A percentile compares a stretch with the other conserved stretches of the same genome.
phyloP scores from a whole-genome alignment of 2,113 vertebrate species.

The Hemichromis elongatus region DNA sequence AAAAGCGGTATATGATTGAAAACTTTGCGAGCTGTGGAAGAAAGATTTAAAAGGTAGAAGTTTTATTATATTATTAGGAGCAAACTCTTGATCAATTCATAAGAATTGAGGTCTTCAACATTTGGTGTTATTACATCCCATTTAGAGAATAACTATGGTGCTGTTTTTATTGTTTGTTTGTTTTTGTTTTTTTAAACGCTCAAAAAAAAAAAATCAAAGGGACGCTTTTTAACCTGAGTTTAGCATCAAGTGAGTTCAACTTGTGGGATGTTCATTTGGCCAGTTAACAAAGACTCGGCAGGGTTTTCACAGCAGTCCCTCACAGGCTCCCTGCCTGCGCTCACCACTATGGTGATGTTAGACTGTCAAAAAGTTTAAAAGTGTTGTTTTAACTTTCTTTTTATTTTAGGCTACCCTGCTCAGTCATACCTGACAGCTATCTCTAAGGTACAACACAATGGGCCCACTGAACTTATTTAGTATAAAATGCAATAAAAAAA shows the following conservation, averaged over 20 bases:
- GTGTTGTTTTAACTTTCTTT: no score
- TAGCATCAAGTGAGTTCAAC: neutral
- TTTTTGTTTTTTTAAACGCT: fast-evolving
- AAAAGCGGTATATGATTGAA: fast-evolving
- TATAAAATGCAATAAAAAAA: neutral
- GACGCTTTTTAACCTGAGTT: neutral
- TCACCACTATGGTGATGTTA: no score
- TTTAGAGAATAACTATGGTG: no score
- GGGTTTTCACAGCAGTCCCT: no score
- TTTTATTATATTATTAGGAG: fast-evolving
- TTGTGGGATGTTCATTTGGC: neutral
- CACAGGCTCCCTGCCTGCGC: no score
- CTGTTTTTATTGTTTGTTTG: no score
- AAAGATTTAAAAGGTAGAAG: fast-evolving
- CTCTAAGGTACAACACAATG: fast-evolving
- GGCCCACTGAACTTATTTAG: neutral
- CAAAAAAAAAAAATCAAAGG: neutral
- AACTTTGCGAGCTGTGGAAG: fast-evolving
- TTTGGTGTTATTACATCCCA: neutral
- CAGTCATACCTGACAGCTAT: neutral
- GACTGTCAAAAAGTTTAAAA: no score
- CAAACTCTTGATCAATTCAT: neutral
- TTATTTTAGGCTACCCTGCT: neutral
- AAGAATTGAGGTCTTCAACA: neutral
- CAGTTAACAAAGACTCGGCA: neutral